A percentile compares a stretch with the other conserved stretches of the same genome.
These are phyloP conservation scores for Tragelaphus strepsiceros DNA, from an alignment of 2,113 vertebrate genomes.

Conservation along the genomic window DNA sequence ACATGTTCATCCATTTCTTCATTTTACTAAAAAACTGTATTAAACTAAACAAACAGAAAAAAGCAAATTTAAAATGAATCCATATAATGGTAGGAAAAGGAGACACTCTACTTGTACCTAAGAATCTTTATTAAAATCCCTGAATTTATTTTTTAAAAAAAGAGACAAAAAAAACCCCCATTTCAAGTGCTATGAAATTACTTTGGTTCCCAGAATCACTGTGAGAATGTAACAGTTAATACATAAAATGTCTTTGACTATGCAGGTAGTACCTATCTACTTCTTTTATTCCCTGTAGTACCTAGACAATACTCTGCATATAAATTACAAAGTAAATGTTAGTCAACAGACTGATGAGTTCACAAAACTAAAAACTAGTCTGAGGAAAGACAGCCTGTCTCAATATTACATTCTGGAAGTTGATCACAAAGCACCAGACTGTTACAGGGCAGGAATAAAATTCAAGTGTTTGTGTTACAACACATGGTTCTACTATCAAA, in stretches of 20 bases:
- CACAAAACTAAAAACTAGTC: not conserved
- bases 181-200: not conserved
- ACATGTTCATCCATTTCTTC: slow-evolving; percentile 99
- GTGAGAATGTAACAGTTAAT: not conserved
- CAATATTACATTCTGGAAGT: not conserved
- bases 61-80: slow-evolving; percentile 40
- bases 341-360: not conserved
- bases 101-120: slow-evolving; percentile 17
- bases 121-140: not conserved
- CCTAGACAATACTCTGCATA: not conserved
- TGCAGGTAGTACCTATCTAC: not conserved
- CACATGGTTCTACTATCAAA: not conserved
- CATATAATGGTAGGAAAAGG: slow-evolving; percentile 6
- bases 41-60: slow-evolving; percentile 81
- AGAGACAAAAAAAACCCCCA: not conserved
- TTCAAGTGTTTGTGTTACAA: slow-evolving; percentile 26
- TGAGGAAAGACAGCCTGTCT: not conserved
- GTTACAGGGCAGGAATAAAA: not conserved
- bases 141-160: not conserved
- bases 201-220: not conserved
- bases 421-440: not conserved
- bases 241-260: not conserved
- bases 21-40: slow-evolving; percentile 99
- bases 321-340: not conserved
- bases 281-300: not conserved